Evolutionary conservation across 2,797 vertebrate species (phyloP).

Genomic region (Cygnus olor): DNA sequence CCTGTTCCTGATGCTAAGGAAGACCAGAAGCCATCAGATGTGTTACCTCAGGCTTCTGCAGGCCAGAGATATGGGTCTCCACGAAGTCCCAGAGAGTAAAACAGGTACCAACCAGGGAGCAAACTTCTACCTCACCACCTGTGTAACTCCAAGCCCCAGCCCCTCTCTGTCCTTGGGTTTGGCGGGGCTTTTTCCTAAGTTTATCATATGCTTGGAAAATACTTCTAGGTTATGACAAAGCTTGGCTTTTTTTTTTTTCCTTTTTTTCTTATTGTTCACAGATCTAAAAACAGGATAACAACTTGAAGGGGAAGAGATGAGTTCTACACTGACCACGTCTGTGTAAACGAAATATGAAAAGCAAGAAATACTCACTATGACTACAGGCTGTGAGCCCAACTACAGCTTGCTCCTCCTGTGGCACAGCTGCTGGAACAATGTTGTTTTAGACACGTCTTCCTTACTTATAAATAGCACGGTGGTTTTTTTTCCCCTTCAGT

Average conservation of each 20-base stretch:
- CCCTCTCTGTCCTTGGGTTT: not conserved
- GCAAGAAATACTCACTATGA: not conserved
- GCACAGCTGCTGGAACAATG: conserved; percentile 5
- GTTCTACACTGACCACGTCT: not conserved
- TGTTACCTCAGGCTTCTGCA: not conserved
- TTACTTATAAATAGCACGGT: conserved; percentile 2
- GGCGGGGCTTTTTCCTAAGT: not conserved
- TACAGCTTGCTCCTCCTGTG: not conserved
- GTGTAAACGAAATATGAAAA: not conserved
- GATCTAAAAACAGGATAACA: not conserved
- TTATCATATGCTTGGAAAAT: not conserved
- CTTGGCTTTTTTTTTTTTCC: not conserved
- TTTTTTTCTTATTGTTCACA: not conserved
- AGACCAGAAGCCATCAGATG: not conserved
- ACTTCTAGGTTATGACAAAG: not conserved
- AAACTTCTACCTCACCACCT: not conserved
- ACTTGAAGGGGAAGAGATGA: conserved; percentile 17
- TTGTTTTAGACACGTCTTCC: not conserved
- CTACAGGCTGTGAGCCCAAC: not conserved
- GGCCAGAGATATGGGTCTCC: not conserved
- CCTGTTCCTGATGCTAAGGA: not conserved
- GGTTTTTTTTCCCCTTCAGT: not conserved
- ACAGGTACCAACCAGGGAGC: not conserved
- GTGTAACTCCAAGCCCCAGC: accelerated
- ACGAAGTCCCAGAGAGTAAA: not conserved